Evolutionary conservation across 1,140 invertebrate genomes (phyloP).

Genomic region (Drosophila grimshawi): DNA sequence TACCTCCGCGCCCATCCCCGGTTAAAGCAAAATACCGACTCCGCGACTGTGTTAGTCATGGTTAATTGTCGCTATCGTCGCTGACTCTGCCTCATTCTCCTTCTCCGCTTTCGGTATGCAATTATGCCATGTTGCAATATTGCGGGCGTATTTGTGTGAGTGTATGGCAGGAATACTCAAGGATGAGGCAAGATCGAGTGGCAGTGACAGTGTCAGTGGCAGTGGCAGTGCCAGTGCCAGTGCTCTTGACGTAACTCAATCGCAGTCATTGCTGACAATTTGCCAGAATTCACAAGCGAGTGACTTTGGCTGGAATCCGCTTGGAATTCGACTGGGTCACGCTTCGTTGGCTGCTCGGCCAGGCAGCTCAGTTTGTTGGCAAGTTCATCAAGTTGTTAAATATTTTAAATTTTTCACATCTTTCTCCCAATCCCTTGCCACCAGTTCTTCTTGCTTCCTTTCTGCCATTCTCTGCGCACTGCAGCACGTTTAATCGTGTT

Average conservation of each 20-base stretch:
- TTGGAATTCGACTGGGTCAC: conserved; percentile 57
- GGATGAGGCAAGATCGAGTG: background rate
- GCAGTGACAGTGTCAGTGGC: background rate
- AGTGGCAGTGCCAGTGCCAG: background rate
- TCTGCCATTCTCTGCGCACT: conserved; percentile 22
- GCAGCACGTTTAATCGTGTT: conserved; percentile 74
- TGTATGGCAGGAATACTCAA: conserved; percentile 7
- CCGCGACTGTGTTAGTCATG: conserved; percentile 66
- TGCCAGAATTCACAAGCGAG: conserved; percentile 50
- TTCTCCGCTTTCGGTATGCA: conserved; percentile 31
- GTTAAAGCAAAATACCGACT: conserved; percentile 8
- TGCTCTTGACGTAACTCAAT: conserved; percentile 50
- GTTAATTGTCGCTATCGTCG: conserved; percentile 80
- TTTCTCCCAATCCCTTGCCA: conserved; percentile 21
- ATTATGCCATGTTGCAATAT: conserved; percentile 70
- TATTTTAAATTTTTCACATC: conserved; percentile 46
- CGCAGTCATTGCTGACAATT: conserved; percentile 48
- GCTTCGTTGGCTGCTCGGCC: conserved; percentile 52
- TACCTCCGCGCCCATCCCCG: conserved; percentile 19
- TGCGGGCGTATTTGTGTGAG: conserved; percentile 48
- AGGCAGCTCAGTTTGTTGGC: conserved; percentile 25
- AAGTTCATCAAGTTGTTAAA: conserved; percentile 65
- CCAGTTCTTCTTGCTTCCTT: conserved; percentile 11
- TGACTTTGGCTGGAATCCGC: conserved; percentile 56
- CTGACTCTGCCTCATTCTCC: conserved; percentile 25